A percentile compares a stretch with the other conserved stretches of the same genome.
Evolutionary conservation across 2,113 vertebrate species (phyloP).

Genomic region (Leptobrachium ailaonicum): DNA sequence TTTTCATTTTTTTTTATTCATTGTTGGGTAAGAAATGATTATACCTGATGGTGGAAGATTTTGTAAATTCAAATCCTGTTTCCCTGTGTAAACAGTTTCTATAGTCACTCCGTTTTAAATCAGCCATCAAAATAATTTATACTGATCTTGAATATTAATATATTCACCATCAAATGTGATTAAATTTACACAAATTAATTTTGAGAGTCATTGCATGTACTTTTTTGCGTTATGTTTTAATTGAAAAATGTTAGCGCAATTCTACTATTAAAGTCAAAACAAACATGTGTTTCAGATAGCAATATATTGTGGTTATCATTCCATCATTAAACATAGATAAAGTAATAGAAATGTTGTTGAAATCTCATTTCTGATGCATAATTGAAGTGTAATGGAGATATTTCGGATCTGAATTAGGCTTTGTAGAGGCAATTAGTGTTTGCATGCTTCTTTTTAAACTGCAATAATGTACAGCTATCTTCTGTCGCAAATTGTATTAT

Average conservation of each 20-base stretch:
- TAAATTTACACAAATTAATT: background rate
- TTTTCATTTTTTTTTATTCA: too few species aligned
- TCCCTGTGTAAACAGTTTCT: too few species aligned
- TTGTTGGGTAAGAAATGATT: too few species aligned
- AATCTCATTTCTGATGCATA: conserved; percentile 35
- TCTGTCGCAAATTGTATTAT: conserved; percentile 23
- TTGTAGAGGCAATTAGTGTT: conserved; percentile 40
- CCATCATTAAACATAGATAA: conserved; percentile 39
- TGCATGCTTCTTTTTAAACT: conserved; percentile 21
- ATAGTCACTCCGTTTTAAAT: too few species aligned
- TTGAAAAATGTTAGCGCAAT: conserved; percentile 27
- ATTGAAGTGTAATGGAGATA: conserved; percentile 35
- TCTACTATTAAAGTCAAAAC: conserved; percentile 11
- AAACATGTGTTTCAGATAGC: conserved; percentile 14
- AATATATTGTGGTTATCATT: conserved; percentile 25
- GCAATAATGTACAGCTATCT: conserved; percentile 19
- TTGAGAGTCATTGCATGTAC: background rate
- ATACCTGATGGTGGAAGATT: too few species aligned
- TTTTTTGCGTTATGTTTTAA: background rate
- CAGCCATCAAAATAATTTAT: too few species aligned
- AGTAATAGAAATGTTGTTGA: conserved; percentile 37
- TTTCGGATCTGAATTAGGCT: conserved; percentile 26
- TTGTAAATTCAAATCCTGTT: too few species aligned
- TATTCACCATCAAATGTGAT: background rate
- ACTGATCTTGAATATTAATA: background rate